Base-by-base conservation (phyloP, 2,113 vertebrate species). In the Baryphthengus martii region DNA sequence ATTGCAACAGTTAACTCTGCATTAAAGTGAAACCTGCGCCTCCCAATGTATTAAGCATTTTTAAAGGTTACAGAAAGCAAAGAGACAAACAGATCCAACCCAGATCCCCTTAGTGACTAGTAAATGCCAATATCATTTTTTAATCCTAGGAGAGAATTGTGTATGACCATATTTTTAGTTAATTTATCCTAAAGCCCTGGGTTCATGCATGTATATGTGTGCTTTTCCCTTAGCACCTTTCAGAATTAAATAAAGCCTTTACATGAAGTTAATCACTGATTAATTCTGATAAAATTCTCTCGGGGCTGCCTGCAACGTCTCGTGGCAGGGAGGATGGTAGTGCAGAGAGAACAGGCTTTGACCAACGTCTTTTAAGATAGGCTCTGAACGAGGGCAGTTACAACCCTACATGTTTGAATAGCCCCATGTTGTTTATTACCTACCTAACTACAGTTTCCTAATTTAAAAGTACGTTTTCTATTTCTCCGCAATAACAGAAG, bases 1-100 rank as follows among this genome's bases (percentile, higher is more conserved):
- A 94, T 93, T 85, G 88, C 50, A 81, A 88, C 78, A 39, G 95
- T 92, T 97, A 96, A 88, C 18, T 53, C 47, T 70, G 72, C 68
- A 61, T 58, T 80, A n/a, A 81, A 91, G 40, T 65, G 39, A 63
- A 96, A 56, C 44, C 31, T 37, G 55, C 28, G 42, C 65, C 52
- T 93, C 52, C 17, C 75, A 84, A 53, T 74, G 17, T 52, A 83
- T 83, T 89, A 93, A 86, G 50, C 71, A 45, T 88, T 88, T 89
- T 66, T 78, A 89, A 86, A 75, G 53, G 82, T 29, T 65, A 61
- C 39, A 33, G 40, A 74, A 83, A 66, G 26, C 40, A 88, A 65
- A 35, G 6, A 61, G 39, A 20, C 17, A 65, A 66, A 44, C 2
- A 68, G 3, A 5, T 11, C 28, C 20, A 50, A 28, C 39, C 6